These are phyloP conservation scores for Orgyia antiqua DNA, from an alignment of 2,888 invertebrate genomes.

Conservation along the genomic window DNA sequence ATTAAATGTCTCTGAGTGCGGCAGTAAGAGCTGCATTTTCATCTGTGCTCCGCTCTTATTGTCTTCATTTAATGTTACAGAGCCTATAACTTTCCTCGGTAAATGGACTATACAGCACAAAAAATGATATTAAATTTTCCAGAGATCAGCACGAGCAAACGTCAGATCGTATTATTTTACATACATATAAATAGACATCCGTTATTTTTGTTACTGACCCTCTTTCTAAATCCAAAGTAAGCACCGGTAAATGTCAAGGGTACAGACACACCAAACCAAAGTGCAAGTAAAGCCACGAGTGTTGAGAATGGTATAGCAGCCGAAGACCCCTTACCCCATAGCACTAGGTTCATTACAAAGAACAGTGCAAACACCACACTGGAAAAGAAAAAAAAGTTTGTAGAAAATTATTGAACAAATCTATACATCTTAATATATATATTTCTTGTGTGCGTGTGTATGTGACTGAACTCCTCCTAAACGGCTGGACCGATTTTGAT, in stretches of 20 bases:
- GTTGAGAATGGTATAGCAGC: conserved; percentile 99
- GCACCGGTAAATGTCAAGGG: conserved; percentile 98
- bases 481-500: too few species aligned
- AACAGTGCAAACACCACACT: conserved; percentile 97
- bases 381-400: conserved; percentile 22
- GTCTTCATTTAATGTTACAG: too few species aligned
- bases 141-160: too few species aligned
- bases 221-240: conserved; percentile 98
- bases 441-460: too few species aligned
- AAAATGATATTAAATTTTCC: background rate
- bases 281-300: conserved; percentile 92
- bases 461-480: too few species aligned
- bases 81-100: too few species aligned
- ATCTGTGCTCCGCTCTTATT: too few species aligned
- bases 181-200: too few species aligned
- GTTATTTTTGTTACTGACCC: conserved; percentile 84
- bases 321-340: conserved; percentile 97
- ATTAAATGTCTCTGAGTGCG: too few species aligned
- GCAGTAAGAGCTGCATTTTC: too few species aligned
- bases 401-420: background rate
- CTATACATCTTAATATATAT: background rate
- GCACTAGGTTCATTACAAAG: conserved; percentile 96
- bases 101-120: too few species aligned
- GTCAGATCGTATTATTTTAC: too few species aligned
- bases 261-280: conserved; percentile 99